Conservation (phyloP, 2,113 vertebrate genomes). For the Zingel zingel region DNA sequence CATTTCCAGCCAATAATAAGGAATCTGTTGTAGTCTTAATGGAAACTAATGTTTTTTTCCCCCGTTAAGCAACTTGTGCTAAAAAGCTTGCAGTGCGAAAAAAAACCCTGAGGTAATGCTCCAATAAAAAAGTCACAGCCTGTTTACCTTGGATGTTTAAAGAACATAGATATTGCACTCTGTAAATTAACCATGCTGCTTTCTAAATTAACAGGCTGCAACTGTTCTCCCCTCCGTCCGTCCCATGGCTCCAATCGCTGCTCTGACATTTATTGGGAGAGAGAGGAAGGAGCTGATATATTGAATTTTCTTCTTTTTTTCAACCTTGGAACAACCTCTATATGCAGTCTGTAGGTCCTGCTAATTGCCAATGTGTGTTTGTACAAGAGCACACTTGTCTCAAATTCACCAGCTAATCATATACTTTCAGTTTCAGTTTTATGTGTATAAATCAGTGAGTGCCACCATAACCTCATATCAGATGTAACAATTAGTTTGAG, state of each 20-base stretch:
- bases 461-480: too few species aligned
- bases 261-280: conserved; percentile 67
- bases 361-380: conserved; percentile 28
- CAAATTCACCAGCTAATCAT: conserved; percentile 7
- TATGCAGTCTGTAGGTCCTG: conserved; percentile 8
- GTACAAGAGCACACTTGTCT: conserved; percentile 36
- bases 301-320: conserved; percentile 50
- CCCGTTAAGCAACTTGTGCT: background rate
- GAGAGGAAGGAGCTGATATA: conserved; percentile 55
- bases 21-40: conserved; percentile 70
- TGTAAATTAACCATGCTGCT: conserved; percentile 52
- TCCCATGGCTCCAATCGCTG: conserved; percentile 25
- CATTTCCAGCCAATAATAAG: conserved; percentile 70
- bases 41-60: conserved; percentile 14
- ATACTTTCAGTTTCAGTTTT: background rate
- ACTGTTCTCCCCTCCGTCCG: conserved; percentile 55
- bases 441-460: background rate
- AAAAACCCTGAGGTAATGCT: conserved; percentile 53
- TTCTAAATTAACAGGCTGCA: conserved; percentile 64
- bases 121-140: conserved; percentile 52
- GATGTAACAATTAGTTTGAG: too few species aligned
- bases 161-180: conserved; percentile 58
- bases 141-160: conserved; percentile 75
- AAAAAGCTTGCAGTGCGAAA: conserved; percentile 14
- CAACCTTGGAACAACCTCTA: conserved; percentile 63